Evolutionary conservation across 2,888 invertebrate genomes (phyloP).

Genomic region (Andrena chrysosceles): DNA sequence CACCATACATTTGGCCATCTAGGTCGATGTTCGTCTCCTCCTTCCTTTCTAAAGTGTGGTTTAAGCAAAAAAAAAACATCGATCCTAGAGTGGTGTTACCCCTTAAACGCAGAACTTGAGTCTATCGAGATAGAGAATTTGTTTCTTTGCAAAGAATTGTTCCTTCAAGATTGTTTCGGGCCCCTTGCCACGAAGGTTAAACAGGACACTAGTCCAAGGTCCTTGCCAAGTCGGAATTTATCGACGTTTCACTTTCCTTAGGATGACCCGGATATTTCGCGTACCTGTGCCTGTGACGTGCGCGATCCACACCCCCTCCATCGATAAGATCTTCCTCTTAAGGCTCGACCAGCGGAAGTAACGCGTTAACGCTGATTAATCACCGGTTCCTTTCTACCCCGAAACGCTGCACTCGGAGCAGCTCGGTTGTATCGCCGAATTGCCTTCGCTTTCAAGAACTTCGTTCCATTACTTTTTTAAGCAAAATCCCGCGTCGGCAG

Average conservation of each 20-base stretch:
- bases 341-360: slow-evolving; percentile 30
- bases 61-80: too few relatives aligned
- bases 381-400: background rate
- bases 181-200: slow-evolving; percentile 27
- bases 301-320: slow-evolving; percentile 46
- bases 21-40: too few relatives aligned
- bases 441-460: background rate
- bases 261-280: slow-evolving; percentile 65
- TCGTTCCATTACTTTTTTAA: background rate
- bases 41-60: too few relatives aligned
- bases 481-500: too few relatives aligned
- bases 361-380: slow-evolving; percentile 45
- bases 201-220: slow-evolving; percentile 71
- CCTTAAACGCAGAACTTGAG: background rate
- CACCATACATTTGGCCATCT: too few relatives aligned
- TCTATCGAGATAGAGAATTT: background rate
- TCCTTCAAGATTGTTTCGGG: background rate
- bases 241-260: slow-evolving; percentile 71
- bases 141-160: background rate
- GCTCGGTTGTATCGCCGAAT: background rate
- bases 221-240: slow-evolving; percentile 67
- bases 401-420: background rate
- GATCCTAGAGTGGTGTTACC: too few relatives aligned
- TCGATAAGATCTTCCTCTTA: slow-evolving; percentile 54
- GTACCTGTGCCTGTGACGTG: slow-evolving; percentile 53